Base-by-base conservation (phyloP, 2,113 vertebrate genomes). In the Seriola rivoliana region DNA sequence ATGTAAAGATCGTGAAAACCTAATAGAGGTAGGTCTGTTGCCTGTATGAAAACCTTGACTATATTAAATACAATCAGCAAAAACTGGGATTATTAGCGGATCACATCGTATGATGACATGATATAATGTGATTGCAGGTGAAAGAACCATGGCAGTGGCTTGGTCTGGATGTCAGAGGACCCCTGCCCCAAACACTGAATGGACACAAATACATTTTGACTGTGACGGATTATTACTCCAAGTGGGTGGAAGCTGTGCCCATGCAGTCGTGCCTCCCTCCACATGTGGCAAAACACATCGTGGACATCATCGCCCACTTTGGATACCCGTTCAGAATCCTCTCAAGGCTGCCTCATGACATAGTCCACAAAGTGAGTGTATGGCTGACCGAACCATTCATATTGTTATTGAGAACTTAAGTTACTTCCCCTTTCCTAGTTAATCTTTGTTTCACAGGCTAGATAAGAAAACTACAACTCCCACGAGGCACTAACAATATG, bases 91-190 rank as follows among this genome's bases (percentile, higher is more conserved):
- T 21, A 1, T 63, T 34, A 1, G 3, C 9, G 1, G 0, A 1
- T 50, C 4, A 17, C 52, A 4, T 29, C 13, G 5, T 10, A 4
- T 60, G 67, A 50, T 19, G 4, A 71, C 17, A 5, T 32, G 25
- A 48, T 48, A 19, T 46, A 3, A 8, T 52, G 7, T 48, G 62
- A 0, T 4, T 48, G 59, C 80, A 95, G 94, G 91, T 94, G 75
- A 91, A 69, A 0, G 92, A 89, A 66, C 60, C 93, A 17, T 94
- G 93, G 94, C 84, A 94, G 78, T 95, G 94, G 94, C 89, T 95
- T 0, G 91, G 88, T 12, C 80, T 95, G 86, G 94, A 95, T 21
- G 74, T 95, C 42, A 85, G 93, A 8, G 94, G 94, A 4, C 92
- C 92, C 1, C 75, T 95, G 42, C 92, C 90, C 1, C 54, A 68